Evolutionary conservation across 2,888 invertebrate genomes (phyloP), one percentile per base, ranked within the genome.

Genomic region (Catocala fraxini): DNA sequence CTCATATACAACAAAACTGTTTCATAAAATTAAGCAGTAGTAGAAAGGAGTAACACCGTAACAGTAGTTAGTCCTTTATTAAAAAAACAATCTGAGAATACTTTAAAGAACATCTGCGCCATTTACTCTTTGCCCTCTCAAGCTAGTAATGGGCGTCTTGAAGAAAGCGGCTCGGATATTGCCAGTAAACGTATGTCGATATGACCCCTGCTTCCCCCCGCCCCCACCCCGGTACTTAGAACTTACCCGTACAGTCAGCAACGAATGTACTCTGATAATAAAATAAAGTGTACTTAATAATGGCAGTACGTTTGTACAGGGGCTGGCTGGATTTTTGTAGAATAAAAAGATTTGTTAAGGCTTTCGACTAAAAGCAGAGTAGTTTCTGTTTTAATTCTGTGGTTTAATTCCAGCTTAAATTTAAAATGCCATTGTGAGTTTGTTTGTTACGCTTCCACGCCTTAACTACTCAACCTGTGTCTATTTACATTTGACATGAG

Each of bases 141-240:
- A 55, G 70, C 75, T 76, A 77, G 79, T 79, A 84, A 83, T 83
- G 85, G 81, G 80, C 80, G 82, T 76, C 80, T 81, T 79, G 80
- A 84, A 85, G 85, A 86, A 84, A 84, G 80, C 83, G 78, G 73
- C 81, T 73, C 83, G 85, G 84, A 86, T 85, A 87, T 87, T 82
- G 81, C 81, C 79, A 79, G 84, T 87, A 84, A 86, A 86, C 85
- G 85, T 86, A 86, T 86, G 86, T 84, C 84, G 86, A 87, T 85
- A 83, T 77, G 76, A 77, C 76, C 79, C 77, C 73, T 67, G 63
- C 68, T 75, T 68, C 62, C 72, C 64, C 72, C 56, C 51, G 65
- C 66, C 60, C 59, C 68, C 72, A 62, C 65, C 68, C 59, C 56
- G 51, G 70, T 76, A 81, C 82, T 82, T 83, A 80, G 79, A 75